Percentiles rank a stretch among this genome's conserved stretches.
Evolutionary conservation across 2,888 invertebrate species (phyloP).

Genomic region (Atherix ibis): DNA sequence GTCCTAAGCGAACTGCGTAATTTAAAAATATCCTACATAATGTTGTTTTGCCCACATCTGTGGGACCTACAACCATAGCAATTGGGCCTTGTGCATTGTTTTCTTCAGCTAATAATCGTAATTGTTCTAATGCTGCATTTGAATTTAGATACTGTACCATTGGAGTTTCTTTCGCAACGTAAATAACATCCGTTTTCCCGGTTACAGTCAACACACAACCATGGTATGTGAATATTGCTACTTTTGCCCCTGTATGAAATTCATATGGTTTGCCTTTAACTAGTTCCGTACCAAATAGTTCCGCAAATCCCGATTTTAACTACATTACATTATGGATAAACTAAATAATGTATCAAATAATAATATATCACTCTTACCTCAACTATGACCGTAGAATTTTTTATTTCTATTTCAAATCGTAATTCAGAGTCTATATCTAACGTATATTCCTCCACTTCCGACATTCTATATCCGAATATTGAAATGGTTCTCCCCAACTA

Average conservation of each 20-base stretch:
- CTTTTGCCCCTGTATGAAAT: slow-evolving; percentile 79
- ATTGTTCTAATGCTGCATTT: slow-evolving; percentile 85
- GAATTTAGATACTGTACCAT: slow-evolving; percentile 92
- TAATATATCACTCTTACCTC: slow-evolving; percentile 52
- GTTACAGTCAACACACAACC: slow-evolving; percentile 74
- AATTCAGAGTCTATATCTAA: slow-evolving; percentile 77
- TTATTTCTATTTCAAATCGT: slow-evolving; percentile 86
- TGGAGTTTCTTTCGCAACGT: slow-evolving; percentile 90
- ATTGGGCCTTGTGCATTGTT: slow-evolving; percentile 61
- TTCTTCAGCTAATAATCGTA: slow-evolving; percentile 67
- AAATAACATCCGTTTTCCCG: slow-evolving; percentile 85
- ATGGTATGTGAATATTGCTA: slow-evolving; percentile 93
- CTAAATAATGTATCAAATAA: too few species aligned
- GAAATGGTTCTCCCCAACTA: too few species aligned
- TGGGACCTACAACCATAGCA: slow-evolving; percentile 83
- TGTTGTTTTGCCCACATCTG: slow-evolving; percentile 94
- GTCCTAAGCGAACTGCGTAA: slow-evolving; percentile 81
- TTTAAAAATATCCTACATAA: slow-evolving; percentile 76
- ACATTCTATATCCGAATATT: slow-evolving; percentile 9
- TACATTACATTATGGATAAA: too few species aligned
- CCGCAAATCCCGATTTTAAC: slow-evolving; percentile 80
- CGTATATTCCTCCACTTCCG: slow-evolving; percentile 47
- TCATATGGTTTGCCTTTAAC: slow-evolving; percentile 84
- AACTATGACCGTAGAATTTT: slow-evolving; percentile 64
- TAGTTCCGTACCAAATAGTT: slow-evolving; percentile 92